Conservation (phyloP, 2,888 invertebrate species). For the Yponomeuta evonymella region DNA sequence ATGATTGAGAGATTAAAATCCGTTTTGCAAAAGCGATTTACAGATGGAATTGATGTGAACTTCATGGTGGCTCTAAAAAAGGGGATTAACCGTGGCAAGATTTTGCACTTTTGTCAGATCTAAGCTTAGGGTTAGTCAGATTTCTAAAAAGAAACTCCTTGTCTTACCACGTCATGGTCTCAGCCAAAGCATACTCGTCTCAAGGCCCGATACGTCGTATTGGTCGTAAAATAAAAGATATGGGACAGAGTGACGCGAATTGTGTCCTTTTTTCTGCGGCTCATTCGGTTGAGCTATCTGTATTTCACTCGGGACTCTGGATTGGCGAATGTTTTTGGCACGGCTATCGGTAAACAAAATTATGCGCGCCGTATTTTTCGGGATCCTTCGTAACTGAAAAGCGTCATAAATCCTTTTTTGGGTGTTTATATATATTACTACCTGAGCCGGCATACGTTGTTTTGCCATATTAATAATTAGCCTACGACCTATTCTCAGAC, state of each 20-base stretch:
- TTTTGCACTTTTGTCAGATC: background rate
- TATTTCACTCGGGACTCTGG: background rate
- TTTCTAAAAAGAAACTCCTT: background rate
- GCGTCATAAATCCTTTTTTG: too few species aligned
- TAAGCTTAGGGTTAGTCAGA: background rate
- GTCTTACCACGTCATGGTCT: background rate
- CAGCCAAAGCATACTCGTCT: background rate
- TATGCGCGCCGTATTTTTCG: background rate
- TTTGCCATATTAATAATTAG: too few species aligned
- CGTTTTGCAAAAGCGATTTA: too few species aligned
- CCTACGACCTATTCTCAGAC: too few species aligned
- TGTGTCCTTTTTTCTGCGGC: constrained; percentile 1
- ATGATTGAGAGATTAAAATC: too few species aligned
- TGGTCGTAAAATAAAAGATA: constrained; percentile 13
- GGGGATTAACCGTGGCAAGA: too few species aligned
- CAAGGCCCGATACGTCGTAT: constrained; percentile 9
- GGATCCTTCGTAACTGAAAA: too few species aligned
- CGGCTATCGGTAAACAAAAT: background rate
- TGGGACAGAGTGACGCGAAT: constrained; percentile 9
- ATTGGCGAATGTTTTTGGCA: background rate
- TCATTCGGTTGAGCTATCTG: background rate
- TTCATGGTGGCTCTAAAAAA: too few species aligned
- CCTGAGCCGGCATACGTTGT: too few species aligned
- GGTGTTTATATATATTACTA: too few species aligned
- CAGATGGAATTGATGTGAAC: too few species aligned